Percentiles rank a stretch among this genome's conserved stretches.
Conservation (phyloP, 2,888 invertebrate genomes). For the Allophyes oxyacanthae region DNA sequence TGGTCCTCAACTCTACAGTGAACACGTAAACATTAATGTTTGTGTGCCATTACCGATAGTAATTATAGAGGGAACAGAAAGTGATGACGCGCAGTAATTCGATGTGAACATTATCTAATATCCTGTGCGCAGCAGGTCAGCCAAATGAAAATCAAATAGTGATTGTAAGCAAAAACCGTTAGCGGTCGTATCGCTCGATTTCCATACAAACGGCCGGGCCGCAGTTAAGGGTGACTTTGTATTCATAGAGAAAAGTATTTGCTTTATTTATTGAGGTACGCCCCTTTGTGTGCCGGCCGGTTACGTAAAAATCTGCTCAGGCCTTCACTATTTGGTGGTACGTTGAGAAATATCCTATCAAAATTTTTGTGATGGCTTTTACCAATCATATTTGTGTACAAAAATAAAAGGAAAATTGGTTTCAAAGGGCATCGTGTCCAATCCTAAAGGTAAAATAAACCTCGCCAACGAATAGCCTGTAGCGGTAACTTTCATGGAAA, state of each 20-base stretch:
- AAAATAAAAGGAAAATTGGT: too few species aligned
- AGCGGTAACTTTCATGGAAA: too few species aligned
- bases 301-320: conserved; percentile 9
- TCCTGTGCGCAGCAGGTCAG: conserved; percentile 41
- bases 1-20: too few species aligned
- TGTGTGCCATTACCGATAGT: conserved; percentile 23
- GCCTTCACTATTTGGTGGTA: background rate
- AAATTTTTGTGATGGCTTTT: background rate
- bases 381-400: background rate
- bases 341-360: conserved; percentile 8
- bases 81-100: conserved; percentile 45
- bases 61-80: conserved; percentile 24
- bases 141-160: conserved; percentile 52
- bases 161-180: conserved; percentile 50
- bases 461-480: too few species aligned
- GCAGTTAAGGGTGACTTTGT: conserved; percentile 37
- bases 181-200: conserved; percentile 39
- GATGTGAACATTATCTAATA: conserved; percentile 40
- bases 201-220: conserved; percentile 44
- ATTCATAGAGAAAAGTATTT: conserved; percentile 47
- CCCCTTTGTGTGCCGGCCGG: conserved; percentile 21
- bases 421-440: too few species aligned
- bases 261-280: conserved; percentile 42
- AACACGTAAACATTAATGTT: conserved; percentile 6
- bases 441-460: too few species aligned